Evolutionary conservation across 2,113 vertebrate genomes (phyloP).

Genomic region (Hydrochoerus hydrochaeris): DNA sequence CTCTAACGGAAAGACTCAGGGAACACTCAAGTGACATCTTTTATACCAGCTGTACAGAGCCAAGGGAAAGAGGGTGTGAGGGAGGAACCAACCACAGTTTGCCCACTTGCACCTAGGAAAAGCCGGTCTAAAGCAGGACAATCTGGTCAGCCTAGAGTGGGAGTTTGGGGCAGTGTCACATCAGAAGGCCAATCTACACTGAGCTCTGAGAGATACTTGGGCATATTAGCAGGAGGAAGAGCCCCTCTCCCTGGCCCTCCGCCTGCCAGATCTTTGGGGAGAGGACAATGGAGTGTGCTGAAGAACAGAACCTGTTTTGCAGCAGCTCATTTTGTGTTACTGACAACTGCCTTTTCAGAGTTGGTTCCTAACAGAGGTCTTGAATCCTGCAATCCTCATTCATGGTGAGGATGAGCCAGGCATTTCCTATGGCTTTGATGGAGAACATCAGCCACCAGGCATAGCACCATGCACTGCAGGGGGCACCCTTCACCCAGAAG

Average conservation of each 20-base stretch:
- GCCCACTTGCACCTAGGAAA: not conserved
- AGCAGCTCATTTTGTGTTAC: not conserved
- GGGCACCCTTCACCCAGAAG: not conserved
- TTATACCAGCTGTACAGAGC: no score
- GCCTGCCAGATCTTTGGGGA: not conserved
- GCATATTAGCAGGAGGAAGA: not conserved
- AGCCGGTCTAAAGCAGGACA: not conserved
- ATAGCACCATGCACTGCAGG: not conserved
- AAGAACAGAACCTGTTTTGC: not conserved
- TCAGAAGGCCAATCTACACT: not conserved
- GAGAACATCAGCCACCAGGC: rapidly evolving
- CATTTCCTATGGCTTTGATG: rapidly evolving
- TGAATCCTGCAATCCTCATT: not conserved
- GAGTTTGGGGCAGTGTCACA: not conserved
- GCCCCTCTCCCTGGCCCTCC: rapidly evolving
- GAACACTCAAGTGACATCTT: rapidly evolving
- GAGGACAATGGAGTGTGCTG: not conserved
- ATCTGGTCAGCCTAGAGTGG: not conserved
- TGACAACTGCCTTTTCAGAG: not conserved
- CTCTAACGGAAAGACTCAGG: not conserved
- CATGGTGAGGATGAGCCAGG: not conserved
- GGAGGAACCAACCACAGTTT: not conserved
- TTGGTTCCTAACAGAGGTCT: not conserved
- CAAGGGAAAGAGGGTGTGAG: not conserved
- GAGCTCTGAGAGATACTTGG: not conserved